phyloP scores from a whole-genome alignment of 2,113 vertebrate genomes.

The Prochilodus magdalenae region DNA sequence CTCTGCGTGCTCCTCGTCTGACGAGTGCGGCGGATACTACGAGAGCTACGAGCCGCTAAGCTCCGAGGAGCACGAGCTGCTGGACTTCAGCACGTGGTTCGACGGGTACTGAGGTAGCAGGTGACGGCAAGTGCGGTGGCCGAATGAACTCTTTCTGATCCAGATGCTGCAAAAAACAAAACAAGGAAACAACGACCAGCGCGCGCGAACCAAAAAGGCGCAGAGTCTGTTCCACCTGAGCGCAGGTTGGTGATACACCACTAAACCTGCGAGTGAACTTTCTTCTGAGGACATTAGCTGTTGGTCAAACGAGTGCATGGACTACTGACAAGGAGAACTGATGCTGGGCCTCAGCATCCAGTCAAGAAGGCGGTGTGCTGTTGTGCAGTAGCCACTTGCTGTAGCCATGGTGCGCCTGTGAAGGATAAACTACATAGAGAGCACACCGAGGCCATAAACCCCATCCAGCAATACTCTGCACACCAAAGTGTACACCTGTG shows the following conservation, averaged over 20 bases:
- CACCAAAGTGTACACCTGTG: neutral
- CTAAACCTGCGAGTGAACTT: neutral
- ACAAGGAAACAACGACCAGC: slow-evolving; percentile 3
- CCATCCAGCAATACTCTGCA: no score
- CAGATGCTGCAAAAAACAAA: neutral
- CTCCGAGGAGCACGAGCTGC: slow-evolving; percentile 78
- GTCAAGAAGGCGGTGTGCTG: no score
- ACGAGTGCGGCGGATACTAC: slow-evolving; percentile 70
- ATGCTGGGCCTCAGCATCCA: neutral
- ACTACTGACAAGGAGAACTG: neutral
- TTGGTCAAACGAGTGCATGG: neutral
- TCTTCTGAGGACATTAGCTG: neutral
- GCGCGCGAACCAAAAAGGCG: neutral
- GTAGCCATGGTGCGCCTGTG: neutral
- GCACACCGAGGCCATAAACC: neutral
- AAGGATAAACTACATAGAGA: neutral
- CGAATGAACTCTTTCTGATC: no score
- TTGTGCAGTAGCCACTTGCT: neutral
- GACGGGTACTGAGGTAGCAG: slow-evolving; percentile 71
- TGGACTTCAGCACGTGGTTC: slow-evolving; percentile 83
- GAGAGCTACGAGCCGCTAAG: slow-evolving; percentile 75
- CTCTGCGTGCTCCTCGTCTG: slow-evolving; percentile 80
- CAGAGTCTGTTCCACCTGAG: no score
- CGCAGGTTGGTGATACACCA: neutral
- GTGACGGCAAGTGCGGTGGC: no score